Evolutionary conservation across 2,797 vertebrate genomes (phyloP), one percentile per base, ranked within the genome.

Genomic region (Molothrus ater): DNA sequence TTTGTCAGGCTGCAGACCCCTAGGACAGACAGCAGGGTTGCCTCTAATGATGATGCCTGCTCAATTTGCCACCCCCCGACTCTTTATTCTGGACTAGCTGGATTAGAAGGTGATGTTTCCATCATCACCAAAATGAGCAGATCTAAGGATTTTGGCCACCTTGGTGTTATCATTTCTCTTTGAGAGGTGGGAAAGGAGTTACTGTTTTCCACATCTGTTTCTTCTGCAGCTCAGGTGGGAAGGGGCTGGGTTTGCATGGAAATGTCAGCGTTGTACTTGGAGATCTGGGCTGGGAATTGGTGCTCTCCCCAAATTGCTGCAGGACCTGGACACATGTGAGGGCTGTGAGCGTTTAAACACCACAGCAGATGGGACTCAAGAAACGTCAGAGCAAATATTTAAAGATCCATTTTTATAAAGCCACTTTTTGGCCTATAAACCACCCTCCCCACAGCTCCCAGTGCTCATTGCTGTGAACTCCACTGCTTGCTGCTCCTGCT

Each of bases 351-450:
- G 0, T 80, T 93, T 50, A 61, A 83, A 57, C 4, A 24, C 40
- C 48, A 14, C 31, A 47, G 89, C 86, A 86, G 63, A 91, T 88
- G 94, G 68, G 80, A 81, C 89, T 83, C 53, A 69, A 80, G 80
- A 57, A 56, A 69, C 5, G 28, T 86, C 17, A 38, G 76, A 93
- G 72, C 95, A 97, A 97, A 97, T 96, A 96, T 96, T 96, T 97
- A 91, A 96, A 95, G 88, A 92, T 69, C 73, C 60, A 38, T 90
- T 91, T 97, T 88, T 96, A 93, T 81, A 91, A 83, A 92, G 91
- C 65, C 26, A 54, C 81, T 81, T 95, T 95, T 80, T 90, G 81
- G 86, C 86, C 80, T 71, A 29, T 78, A 82, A 95, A 92, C 66
- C 63, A 51, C 73, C 29, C 7, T 4, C 57, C 74, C 76, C 3